These are phyloP conservation scores for Xyrichtys novacula DNA, from an alignment of 2,797 vertebrate species.

Conservation along the genomic window DNA sequence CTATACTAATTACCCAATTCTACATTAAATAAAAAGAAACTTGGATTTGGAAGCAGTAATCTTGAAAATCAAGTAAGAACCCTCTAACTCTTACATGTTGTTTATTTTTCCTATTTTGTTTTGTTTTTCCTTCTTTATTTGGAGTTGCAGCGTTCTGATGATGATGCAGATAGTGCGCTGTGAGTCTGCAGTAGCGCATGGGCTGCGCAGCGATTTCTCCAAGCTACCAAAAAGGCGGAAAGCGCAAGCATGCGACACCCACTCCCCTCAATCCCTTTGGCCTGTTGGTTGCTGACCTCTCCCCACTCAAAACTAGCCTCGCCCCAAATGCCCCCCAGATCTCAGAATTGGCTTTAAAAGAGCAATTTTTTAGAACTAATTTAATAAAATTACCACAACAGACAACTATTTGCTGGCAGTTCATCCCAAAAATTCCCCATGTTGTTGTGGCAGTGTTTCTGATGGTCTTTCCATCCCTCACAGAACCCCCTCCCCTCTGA, in stretches of 20 bases:
- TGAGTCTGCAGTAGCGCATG: conserved; percentile 99
- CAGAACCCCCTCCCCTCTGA: conserved; percentile 38
- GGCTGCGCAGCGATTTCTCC: conserved; percentile 96
- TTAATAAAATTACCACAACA: not conserved
- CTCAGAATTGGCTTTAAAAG: conserved; percentile 58
- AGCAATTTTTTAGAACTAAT: not conserved
- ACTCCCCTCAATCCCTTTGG: conserved; percentile 72
- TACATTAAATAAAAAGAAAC: conserved; percentile 89
- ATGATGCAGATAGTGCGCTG: conserved; percentile 94
- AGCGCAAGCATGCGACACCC: conserved; percentile 77
- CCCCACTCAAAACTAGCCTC: conserved; percentile 77
- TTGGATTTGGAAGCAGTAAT: conserved; percentile 89
- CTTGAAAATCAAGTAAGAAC: conserved; percentile 92
- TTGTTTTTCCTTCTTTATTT: conserved; percentile 99
- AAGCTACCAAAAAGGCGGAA: conserved; percentile 75
- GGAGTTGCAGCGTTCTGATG: conserved; percentile 97
- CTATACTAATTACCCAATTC: conserved; percentile 87
- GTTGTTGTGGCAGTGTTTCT: conserved; percentile 3
- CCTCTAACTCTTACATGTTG: conserved; percentile 99
- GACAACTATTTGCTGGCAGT: not conserved
- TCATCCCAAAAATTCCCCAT: conserved; percentile 10
- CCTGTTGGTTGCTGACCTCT: conserved; percentile 90
- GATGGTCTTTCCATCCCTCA: conserved; percentile 10
- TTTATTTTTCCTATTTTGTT: conserved; percentile 90
- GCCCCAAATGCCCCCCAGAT: conserved; percentile 67